These are phyloP conservation scores for Conus betulinus DNA, from an alignment of 1,140 invertebrate species.

Conservation along the genomic window DNA sequence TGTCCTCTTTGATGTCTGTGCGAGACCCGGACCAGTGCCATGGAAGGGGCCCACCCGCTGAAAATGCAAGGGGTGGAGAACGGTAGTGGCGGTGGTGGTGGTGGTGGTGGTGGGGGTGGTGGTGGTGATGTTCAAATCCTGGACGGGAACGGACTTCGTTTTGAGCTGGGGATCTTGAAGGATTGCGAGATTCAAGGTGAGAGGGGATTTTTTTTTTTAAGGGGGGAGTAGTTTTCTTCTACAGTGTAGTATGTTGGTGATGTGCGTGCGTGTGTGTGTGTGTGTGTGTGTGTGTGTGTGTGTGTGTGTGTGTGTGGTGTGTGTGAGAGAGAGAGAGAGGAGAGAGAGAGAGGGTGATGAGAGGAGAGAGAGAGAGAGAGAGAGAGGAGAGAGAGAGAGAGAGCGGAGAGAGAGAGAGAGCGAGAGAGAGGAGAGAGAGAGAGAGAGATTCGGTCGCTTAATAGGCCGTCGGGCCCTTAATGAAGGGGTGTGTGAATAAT, in stretches of 20 bases:
- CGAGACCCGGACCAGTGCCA: no score
- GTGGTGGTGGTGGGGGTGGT: background rate
- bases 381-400: no score
- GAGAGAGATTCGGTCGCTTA: no score
- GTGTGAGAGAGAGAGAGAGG: no score
- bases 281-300: background rate
- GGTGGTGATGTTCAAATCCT: background rate
- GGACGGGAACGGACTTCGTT: background rate
- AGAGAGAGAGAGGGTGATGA: no score
- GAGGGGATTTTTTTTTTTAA: background rate
- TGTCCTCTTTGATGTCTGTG: background rate
- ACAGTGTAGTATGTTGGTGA: background rate
- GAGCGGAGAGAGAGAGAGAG: no score
- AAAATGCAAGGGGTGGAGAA: background rate
- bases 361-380: no score
- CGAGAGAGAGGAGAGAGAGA: no score
- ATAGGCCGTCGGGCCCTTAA: no score
- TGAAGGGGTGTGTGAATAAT: no score
- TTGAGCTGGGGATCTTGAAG: background rate
- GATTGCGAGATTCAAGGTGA: slow-evolving; percentile 16
- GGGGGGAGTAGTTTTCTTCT: background rate
- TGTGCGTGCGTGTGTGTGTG: background rate
- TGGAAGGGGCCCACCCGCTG: background rate
- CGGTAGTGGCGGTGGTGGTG: background rate
- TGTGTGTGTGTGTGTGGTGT: background rate